Evolutionary conservation across 2,113 vertebrate genomes (phyloP).

Genomic region (Tympanuchus pallidicinctus): DNA sequence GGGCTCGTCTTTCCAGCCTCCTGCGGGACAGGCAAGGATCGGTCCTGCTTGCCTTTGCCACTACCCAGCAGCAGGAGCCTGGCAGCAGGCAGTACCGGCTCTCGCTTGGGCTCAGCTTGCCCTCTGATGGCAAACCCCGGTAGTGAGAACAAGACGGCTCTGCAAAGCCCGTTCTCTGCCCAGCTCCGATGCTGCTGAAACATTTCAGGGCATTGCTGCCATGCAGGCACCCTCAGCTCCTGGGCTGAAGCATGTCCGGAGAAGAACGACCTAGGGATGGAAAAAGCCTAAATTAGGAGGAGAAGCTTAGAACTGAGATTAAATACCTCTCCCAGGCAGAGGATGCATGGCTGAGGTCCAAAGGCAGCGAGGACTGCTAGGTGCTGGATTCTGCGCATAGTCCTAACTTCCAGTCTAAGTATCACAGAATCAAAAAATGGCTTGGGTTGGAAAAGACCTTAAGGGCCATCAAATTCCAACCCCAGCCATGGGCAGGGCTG

Average conservation of each 20-base stretch:
- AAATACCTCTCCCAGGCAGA: background rate
- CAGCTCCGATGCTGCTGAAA: background rate
- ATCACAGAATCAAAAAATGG: background rate
- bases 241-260: background rate
- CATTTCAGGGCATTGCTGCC: background rate
- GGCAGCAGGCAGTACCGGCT: background rate
- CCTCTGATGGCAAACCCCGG: conserved; percentile 74
- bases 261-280: rapidly evolving
- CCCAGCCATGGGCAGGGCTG: too few species aligned
- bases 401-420: background rate
- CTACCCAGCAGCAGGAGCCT: background rate
- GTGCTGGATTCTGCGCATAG: background rate
- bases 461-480: too few species aligned
- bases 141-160: background rate
- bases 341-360: background rate
- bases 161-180: background rate
- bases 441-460: too few species aligned
- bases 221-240: background rate
- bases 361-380: background rate
- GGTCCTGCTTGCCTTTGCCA: background rate
- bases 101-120: conserved; percentile 68
- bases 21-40: background rate
- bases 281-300: rapidly evolving
- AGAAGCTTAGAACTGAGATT: background rate
- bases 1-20: background rate